phyloP scores from a whole-genome alignment of 64 coral and sea anemone genomes.

The Astreopora myriophthalma region DNA sequence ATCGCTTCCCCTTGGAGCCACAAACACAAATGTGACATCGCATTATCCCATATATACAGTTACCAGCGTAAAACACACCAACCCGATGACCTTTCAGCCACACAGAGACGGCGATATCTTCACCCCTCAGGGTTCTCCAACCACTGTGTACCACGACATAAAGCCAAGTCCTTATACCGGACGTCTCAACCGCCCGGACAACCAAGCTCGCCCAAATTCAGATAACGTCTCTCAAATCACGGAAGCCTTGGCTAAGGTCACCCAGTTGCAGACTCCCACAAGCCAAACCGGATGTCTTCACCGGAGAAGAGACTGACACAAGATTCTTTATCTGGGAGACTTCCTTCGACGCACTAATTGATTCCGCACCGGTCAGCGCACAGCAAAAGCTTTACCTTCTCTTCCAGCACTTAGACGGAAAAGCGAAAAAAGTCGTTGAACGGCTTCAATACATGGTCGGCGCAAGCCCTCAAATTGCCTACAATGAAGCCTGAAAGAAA shows the following conservation, averaged over 20 bases:
- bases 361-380: conserved; percentile 48
- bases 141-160: neutral
- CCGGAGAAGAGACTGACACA: conserved; percentile 47
- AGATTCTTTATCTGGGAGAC: conserved; percentile 83
- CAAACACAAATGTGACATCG: neutral
- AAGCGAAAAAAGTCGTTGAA: conserved; percentile 70
- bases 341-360: conserved; percentile 72
- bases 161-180: neutral
- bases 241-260: conserved; percentile 52
- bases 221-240: conserved; percentile 24
- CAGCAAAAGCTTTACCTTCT: conserved; percentile 69
- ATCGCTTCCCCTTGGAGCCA: neutral
- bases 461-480: conserved; percentile 44
- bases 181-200: neutral
- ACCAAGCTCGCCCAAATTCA: neutral
- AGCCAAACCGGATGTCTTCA: conserved; percentile 79
- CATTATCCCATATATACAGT: neutral
- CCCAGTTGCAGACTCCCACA: conserved; percentile 71
- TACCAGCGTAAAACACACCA: neutral
- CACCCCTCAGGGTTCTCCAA: neutral
- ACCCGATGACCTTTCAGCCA: neutral
- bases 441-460: conserved; percentile 65
- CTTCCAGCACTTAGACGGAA: conserved; percentile 54
- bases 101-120: too few species aligned
- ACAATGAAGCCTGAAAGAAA: conserved; percentile 64